Conservation (phyloP, 2,797 vertebrate genomes). For the Propithecus deckenii region DNA sequence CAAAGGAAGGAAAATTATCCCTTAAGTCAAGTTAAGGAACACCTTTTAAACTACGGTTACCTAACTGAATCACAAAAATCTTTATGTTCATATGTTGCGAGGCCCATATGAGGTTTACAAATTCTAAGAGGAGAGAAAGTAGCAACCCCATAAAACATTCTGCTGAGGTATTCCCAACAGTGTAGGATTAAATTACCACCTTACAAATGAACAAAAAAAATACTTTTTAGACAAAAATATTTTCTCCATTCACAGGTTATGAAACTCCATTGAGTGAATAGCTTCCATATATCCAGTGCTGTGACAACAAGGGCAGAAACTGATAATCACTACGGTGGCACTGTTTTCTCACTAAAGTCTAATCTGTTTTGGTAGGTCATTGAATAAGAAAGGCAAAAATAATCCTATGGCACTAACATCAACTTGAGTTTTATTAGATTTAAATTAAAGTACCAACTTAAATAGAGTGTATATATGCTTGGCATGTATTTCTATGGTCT, state of each 20-base stretch:
- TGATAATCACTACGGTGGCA: not conserved
- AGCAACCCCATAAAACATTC: not conserved
- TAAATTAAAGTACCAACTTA: not conserved
- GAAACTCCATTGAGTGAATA: not conserved
- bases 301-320: not conserved
- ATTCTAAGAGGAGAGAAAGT: not conserved
- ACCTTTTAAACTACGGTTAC: conserved; percentile 14
- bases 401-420: not conserved
- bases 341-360: not conserved
- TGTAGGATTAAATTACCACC: not conserved
- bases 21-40: not conserved
- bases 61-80: conserved; percentile 13
- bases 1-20: conserved; percentile 26
- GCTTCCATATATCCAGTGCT: not conserved
- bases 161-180: not conserved
- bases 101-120: not conserved
- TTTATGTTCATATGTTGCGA: not conserved
- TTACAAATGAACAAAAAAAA: not conserved
- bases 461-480: not conserved
- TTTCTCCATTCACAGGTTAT: not conserved
- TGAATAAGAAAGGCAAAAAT: not conserved
- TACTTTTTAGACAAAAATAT: not conserved
- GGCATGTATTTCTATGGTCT: not conserved
- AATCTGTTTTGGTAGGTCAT: not conserved
- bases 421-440: not conserved